Conservation (phyloP, 1,140 invertebrate species). For the Trissolcus basalis region DNA sequence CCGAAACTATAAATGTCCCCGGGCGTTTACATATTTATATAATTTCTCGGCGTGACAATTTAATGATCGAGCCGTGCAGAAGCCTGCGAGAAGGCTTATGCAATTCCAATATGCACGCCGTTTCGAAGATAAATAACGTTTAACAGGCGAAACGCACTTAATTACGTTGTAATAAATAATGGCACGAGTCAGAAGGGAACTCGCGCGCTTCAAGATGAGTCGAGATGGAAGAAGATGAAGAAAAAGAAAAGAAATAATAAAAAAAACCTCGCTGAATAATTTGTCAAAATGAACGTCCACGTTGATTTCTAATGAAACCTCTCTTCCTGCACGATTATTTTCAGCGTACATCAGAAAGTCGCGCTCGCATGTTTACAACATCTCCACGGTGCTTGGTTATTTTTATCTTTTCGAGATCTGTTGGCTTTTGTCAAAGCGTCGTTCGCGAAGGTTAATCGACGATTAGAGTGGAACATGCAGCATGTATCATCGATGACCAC, state of each 20-base stretch:
- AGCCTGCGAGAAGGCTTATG: constrained; percentile 1
- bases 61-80: constrained; percentile 24
- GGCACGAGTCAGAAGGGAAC: constrained; percentile 17
- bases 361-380: constrained; percentile 6
- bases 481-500: constrained; percentile 16
- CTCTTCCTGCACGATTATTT: constrained; percentile 31
- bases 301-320: constrained; percentile 30
- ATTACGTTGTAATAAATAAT: constrained; percentile 35
- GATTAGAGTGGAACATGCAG: constrained; percentile 7
- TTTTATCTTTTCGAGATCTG: not conserved
- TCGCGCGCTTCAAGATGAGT: constrained; percentile 1
- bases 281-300: constrained; percentile 29
- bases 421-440: not conserved
- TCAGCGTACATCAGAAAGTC: constrained; percentile 19
- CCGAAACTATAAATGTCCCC: not conserved
- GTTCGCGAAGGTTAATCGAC: constrained; percentile 20
- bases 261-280: constrained; percentile 26
- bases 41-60: constrained; percentile 19
- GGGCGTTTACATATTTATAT: constrained; percentile 14
- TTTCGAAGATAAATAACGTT: constrained; percentile 29
- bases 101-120: constrained; percentile 8
- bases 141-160: constrained; percentile 34
- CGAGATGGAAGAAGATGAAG: too few species aligned
- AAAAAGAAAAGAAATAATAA: too few species aligned
- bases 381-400: not conserved